Evolutionary conservation across 2,797 vertebrate species (phyloP).

Genomic region (Rhabdomys pumilio): DNA sequence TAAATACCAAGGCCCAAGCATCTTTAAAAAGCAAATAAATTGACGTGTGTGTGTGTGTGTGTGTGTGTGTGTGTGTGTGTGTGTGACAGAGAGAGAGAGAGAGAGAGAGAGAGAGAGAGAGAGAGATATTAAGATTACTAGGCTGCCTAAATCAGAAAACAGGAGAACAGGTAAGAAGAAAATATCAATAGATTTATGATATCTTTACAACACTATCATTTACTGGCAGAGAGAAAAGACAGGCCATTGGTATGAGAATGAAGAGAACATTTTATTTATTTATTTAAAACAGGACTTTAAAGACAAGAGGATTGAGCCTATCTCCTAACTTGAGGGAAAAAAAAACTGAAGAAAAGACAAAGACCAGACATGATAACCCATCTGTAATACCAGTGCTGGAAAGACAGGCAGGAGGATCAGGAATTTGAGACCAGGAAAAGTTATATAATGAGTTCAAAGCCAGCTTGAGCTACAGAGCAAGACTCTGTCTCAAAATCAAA

Average conservation of each 20-base stretch:
- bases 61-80: neutral
- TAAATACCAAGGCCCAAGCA: neutral
- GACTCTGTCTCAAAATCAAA: neutral
- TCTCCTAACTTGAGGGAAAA: neutral
- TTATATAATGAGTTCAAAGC: neutral
- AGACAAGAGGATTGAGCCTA: neutral
- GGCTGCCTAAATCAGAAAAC: neutral
- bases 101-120: no score
- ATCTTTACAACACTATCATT: neutral
- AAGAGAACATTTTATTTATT: neutral
- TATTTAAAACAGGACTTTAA: neutral
- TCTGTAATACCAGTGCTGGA: neutral
- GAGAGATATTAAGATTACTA: neutral
- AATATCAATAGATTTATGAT: constrained; percentile 25
- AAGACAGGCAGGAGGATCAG: neutral
- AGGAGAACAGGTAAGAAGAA: neutral
- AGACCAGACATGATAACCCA: neutral
- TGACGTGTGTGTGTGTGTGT: neutral
- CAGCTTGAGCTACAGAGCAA: neutral
- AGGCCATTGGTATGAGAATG: neutral
- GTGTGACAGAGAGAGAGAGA: neutral
- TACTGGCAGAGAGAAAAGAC: neutral
- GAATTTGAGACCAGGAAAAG: neutral
- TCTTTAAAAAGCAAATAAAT: neutral
- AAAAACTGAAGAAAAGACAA: constrained; percentile 26